These are phyloP conservation scores for Microchirus variegatus DNA, from an alignment of 2,797 vertebrate genomes.

Conservation along the genomic window DNA sequence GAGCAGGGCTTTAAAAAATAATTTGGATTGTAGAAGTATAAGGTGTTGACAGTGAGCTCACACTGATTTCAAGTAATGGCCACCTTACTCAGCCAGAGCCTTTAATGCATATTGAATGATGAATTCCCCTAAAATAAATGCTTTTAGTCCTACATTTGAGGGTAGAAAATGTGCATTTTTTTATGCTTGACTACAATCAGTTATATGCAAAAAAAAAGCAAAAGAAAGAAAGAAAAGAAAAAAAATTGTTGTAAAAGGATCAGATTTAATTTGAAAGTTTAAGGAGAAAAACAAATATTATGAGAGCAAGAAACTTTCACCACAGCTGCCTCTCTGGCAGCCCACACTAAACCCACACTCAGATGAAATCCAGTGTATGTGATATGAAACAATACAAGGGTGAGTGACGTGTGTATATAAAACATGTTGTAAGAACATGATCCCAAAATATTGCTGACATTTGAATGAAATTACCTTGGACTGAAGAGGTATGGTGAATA, in stretches of 20 bases:
- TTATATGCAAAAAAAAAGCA: conserved; percentile 30
- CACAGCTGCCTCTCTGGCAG: conserved; percentile 35
- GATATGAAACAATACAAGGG: conserved; percentile 39
- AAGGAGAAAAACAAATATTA: conserved; percentile 57
- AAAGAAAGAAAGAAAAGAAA: conserved; percentile 25
- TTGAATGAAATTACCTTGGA: conserved; percentile 22
- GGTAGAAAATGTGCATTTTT: background rate
- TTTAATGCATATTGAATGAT: conserved; percentile 56
- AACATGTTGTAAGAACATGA: conserved; percentile 13
- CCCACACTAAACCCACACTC: conserved; percentile 34
- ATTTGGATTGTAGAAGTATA: conserved; percentile 69
- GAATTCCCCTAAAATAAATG: conserved; percentile 33
- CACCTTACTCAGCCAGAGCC: conserved; percentile 54
- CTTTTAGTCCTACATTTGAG: conserved; percentile 32
- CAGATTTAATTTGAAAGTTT: conserved; percentile 43
- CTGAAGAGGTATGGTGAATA: background rate
- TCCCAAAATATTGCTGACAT: conserved; percentile 25
- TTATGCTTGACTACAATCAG: conserved; percentile 1
- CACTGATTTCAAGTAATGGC: conserved; percentile 64
- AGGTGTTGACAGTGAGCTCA: conserved; percentile 68
- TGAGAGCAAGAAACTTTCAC: conserved; percentile 53
- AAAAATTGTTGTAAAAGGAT: conserved; percentile 31
- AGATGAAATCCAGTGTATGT: conserved; percentile 33
- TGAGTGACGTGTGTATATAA: conserved; percentile 31
- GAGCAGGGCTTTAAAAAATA: conserved; percentile 58